Conservation (phyloP, 2,797 vertebrate species). For the Cossypha niveicapilla region DNA sequence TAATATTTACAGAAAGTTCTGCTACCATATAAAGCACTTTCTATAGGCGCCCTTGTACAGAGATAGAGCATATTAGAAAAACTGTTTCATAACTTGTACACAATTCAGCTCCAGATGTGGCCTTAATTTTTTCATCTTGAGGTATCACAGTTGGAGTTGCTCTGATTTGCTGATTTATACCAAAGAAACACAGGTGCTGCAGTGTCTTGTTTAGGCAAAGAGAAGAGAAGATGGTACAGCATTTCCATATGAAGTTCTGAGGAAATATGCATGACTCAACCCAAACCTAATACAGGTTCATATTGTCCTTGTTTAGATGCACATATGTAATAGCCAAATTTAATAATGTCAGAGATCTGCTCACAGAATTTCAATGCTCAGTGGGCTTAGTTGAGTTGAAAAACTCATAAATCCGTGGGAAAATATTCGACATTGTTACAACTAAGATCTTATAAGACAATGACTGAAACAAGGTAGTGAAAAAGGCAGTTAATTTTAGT, state of each 20-base stretch:
- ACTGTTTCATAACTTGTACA: not conserved
- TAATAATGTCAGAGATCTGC: not conserved
- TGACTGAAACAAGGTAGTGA: not conserved
- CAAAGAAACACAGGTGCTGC: not conserved
- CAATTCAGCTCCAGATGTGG: not conserved
- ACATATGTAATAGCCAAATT: slow-evolving; percentile 4
- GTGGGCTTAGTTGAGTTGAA: not conserved
- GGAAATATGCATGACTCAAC: not conserved
- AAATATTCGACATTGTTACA: not conserved
- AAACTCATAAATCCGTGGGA: not conserved
- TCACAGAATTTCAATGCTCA: slow-evolving; percentile 8
- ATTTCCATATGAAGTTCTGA: not conserved
- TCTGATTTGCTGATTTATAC: not conserved
- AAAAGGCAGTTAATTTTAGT: slow-evolving; percentile 17
- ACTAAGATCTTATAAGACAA: not conserved
- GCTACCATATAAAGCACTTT: not conserved
- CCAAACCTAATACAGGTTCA: slow-evolving; percentile 13
- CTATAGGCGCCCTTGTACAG: not conserved
- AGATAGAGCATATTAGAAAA: not conserved
- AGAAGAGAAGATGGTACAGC: not conserved
- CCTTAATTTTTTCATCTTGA: not conserved
- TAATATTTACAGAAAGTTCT: not conserved
- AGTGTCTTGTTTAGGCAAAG: not conserved
- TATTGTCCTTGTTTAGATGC: slow-evolving; percentile 21
- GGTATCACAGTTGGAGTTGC: not conserved